Percentiles rank a stretch among this genome's conserved stretches.
These are phyloP conservation scores for Fratercula arctica DNA, from an alignment of 2,797 vertebrate species.

Conservation along the genomic window DNA sequence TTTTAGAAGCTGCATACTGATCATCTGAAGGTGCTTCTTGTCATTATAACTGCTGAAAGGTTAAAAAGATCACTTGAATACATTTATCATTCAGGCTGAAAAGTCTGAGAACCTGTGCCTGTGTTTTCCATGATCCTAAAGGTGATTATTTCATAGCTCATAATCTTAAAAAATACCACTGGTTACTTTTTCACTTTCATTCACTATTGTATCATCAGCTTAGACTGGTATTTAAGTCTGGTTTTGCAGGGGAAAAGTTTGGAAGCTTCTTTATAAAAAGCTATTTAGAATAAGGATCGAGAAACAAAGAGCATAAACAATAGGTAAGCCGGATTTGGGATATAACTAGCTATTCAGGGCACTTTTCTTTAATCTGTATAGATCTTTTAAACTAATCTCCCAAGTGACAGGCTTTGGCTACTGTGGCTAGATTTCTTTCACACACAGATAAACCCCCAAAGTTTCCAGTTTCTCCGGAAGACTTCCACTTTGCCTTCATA, in stretches of 20 bases:
- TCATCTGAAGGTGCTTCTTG: neutral
- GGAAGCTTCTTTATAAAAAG: neutral
- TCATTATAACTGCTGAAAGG: neutral
- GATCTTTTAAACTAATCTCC: constrained; percentile 32
- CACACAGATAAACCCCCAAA: neutral
- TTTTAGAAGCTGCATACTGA: neutral
- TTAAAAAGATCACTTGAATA: neutral
- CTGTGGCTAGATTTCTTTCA: neutral
- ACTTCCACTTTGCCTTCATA: neutral
- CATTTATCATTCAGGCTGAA: neutral
- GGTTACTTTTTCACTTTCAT: neutral
- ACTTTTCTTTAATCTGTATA: constrained; percentile 9
- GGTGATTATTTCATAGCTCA: neutral
- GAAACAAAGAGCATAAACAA: constrained; percentile 34
- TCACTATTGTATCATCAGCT: neutral
- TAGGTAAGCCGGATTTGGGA: constrained; percentile 18
- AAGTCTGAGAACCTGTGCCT: neutral
- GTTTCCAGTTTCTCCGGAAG: neutral
- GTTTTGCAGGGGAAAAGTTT: neutral
- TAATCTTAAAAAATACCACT: neutral
- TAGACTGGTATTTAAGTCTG: neutral
- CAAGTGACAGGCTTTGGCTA: neutral
- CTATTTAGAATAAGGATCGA: neutral
- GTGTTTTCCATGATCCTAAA: neutral
- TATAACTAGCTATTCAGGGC: neutral